Evolutionary conservation across 1,140 invertebrate genomes (phyloP).

Genomic region (Leucophenga varia): DNA sequence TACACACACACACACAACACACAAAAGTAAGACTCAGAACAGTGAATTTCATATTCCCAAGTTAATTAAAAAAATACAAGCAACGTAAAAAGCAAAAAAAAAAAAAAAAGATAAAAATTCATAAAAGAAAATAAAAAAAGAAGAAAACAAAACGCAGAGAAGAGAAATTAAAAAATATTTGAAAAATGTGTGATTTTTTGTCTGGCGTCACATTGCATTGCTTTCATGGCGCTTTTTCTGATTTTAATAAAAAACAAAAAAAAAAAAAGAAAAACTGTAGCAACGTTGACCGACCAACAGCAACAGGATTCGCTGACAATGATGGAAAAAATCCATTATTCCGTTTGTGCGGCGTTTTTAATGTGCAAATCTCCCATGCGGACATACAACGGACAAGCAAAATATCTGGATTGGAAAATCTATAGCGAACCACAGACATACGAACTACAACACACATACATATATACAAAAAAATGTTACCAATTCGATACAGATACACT

Average conservation of each 20-base stretch:
- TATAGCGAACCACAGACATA: slow-evolving; percentile 49
- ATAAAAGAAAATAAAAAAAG: not conserved
- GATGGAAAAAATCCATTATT: slow-evolving; percentile 54
- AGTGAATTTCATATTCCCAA: slow-evolving; percentile 37
- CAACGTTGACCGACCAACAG: too few species aligned
- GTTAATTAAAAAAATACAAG: slow-evolving; percentile 50
- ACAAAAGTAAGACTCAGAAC: too few species aligned
- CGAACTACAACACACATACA: slow-evolving; percentile 23
- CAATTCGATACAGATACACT: slow-evolving; percentile 27
- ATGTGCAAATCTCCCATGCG: slow-evolving; percentile 51
- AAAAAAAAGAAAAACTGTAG: slow-evolving; percentile 27
- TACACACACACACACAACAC: not conserved
- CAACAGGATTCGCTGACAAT: too few species aligned
- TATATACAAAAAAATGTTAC: too few species aligned
- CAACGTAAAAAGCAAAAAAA: too few species aligned
- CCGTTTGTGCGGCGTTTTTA: slow-evolving; percentile 46
- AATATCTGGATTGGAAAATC: slow-evolving; percentile 55
- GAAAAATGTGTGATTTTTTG: slow-evolving; percentile 52
- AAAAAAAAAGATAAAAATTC: not conserved
- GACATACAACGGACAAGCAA: slow-evolving; percentile 43
- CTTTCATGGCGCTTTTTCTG: too few species aligned
- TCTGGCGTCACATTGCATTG: too few species aligned
- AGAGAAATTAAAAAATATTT: slow-evolving; percentile 44
- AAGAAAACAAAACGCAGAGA: too few species aligned
- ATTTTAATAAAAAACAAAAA: slow-evolving; percentile 10